These are phyloP conservation scores for Borostomias antarcticus DNA, from an alignment of 2,797 vertebrate species.

Conservation along the genomic window DNA sequence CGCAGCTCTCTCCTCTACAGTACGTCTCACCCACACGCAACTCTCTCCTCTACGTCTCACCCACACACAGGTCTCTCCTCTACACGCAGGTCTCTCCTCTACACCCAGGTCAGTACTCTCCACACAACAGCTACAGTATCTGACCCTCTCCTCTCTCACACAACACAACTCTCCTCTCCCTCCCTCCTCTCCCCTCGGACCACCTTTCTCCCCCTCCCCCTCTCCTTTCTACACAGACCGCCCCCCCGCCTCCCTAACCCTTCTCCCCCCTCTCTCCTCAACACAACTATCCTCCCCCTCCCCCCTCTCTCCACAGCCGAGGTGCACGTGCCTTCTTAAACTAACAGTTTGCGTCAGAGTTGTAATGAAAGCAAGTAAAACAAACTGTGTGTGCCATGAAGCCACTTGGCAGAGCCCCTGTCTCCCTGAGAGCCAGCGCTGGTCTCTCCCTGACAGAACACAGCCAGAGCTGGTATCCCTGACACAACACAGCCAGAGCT, in stretches of 20 bases:
- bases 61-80: too few species aligned
- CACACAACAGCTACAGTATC: too few species aligned
- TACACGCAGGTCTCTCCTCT: too few species aligned
- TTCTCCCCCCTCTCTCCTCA: not conserved
- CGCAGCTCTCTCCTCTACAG: too few species aligned
- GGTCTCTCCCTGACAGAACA: conserved; percentile 31
- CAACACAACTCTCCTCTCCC: not conserved
- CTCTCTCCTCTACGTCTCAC: not conserved
- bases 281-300: not conserved
- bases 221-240: too few species aligned
- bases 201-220: too few species aligned
- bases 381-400: conserved; percentile 55
- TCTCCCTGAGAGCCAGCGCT: conserved; percentile 48
- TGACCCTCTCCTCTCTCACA: too few species aligned
- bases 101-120: too few species aligned
- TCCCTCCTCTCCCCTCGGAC: not conserved
- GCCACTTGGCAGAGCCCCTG: conserved; percentile 56
- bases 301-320: not conserved
- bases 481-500: too few species aligned
- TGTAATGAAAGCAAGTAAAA: conserved; percentile 67
- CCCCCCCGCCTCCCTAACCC: not conserved
- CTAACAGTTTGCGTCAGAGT: conserved; percentile 62
- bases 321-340: conserved; percentile 35
- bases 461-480: too few species aligned
- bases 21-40: too few species aligned